Evolutionary conservation across 2,113 vertebrate species (phyloP).

Genomic region (Campylorhamphus procurvoides): DNA sequence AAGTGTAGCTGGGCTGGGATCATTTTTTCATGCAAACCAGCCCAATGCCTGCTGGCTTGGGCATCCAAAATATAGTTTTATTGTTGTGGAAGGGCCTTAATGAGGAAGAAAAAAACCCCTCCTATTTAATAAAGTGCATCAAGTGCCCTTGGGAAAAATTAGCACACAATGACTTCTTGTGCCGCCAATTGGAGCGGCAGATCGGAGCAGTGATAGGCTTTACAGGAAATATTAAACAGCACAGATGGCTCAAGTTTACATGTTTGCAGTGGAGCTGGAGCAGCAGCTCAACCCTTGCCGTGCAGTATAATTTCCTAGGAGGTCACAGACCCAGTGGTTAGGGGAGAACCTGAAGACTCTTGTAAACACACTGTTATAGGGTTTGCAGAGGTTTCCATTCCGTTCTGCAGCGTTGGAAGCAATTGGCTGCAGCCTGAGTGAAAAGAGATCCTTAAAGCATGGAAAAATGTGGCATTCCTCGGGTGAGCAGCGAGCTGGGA

Average conservation of each 20-base stretch:
- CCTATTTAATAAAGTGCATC: slow-evolving; percentile 72
- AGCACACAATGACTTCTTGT: slow-evolving; percentile 75
- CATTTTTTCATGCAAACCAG: slow-evolving; percentile 3
- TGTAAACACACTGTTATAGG: slow-evolving; percentile 34
- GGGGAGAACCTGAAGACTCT: slow-evolving; percentile 48
- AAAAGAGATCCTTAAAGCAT: slow-evolving; percentile 56
- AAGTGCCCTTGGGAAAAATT: slow-evolving; percentile 72
- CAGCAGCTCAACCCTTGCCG: slow-evolving; percentile 57
- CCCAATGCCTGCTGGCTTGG: slow-evolving; percentile 44
- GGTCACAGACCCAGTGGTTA: slow-evolving; percentile 59
- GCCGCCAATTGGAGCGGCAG: slow-evolving; percentile 63
- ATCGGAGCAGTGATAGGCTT: slow-evolving; percentile 57
- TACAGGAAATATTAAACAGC: slow-evolving; percentile 73
- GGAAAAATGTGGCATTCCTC: slow-evolving; percentile 34
- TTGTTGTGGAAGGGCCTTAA: slow-evolving; percentile 65
- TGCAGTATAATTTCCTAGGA: slow-evolving; percentile 57
- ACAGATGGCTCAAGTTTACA: slow-evolving; percentile 74
- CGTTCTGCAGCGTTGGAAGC: slow-evolving; percentile 36
- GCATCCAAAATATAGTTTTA: slow-evolving; percentile 57
- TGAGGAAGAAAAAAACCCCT: slow-evolving; percentile 57
- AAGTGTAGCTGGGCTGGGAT: not conserved
- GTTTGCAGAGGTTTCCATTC: slow-evolving; percentile 11
- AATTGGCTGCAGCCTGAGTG: slow-evolving; percentile 14
- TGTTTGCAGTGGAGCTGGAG: slow-evolving; percentile 69
- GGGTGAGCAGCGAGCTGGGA: not conserved